phyloP scores from a whole-genome alignment of 2,113 vertebrate genomes.

The Leptosomus discolor region DNA sequence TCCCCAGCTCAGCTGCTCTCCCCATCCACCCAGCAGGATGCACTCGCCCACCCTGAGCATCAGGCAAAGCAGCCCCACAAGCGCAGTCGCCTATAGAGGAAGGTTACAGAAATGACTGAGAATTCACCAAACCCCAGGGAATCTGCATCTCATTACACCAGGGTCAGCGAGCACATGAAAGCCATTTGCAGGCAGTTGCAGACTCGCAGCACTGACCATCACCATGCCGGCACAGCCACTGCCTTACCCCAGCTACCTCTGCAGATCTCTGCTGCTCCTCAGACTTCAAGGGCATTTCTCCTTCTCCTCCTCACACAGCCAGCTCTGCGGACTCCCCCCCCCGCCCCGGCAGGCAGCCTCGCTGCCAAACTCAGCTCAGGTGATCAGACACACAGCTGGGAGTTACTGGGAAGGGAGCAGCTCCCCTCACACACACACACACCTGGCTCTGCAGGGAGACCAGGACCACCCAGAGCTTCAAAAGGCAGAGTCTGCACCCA shows the following conservation, averaged over 20 bases:
- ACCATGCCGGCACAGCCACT: accelerated
- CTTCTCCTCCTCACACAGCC: background rate
- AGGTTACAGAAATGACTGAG: background rate
- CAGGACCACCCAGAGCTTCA: background rate
- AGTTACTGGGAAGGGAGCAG: background rate
- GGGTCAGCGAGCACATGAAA: accelerated
- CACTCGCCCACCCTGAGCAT: accelerated
- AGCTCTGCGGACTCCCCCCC: background rate
- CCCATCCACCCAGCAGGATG: background rate
- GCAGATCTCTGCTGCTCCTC: background rate
- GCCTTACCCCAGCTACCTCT: background rate
- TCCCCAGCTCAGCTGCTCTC: background rate
- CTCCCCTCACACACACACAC: no score
- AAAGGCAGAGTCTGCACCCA: background rate
- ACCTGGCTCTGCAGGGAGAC: background rate
- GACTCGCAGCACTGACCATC: accelerated
- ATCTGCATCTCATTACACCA: accelerated
- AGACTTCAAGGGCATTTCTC: background rate
- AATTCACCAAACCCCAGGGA: background rate
- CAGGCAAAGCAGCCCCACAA: background rate
- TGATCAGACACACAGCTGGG: background rate
- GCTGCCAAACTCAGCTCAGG: background rate
- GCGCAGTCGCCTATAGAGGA: background rate
- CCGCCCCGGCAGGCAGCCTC: background rate
- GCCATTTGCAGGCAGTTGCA: accelerated